Conservation (phyloP, 2,113 vertebrate genomes). For the Sigmodon hispidus region DNA sequence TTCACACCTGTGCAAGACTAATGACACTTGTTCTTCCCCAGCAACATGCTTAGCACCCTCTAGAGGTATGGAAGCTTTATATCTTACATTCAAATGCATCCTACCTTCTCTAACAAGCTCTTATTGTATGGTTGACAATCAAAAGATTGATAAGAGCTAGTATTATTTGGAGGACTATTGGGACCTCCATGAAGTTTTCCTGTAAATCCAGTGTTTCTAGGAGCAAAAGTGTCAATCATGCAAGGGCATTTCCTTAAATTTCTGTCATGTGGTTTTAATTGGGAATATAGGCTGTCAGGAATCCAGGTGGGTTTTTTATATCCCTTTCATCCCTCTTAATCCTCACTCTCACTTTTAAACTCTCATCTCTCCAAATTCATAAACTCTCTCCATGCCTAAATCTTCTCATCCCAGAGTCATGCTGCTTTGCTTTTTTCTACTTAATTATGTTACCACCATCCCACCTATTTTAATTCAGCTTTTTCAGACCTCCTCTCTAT, state of each 20-base stretch:
- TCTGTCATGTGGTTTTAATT: neutral
- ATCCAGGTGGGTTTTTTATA: neutral
- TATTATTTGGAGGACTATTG: neutral
- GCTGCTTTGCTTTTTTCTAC: neutral
- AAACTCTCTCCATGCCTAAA: neutral
- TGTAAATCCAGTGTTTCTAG: neutral
- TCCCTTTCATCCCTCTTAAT: neutral
- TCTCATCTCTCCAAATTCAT: neutral
- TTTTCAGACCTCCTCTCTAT: neutral
- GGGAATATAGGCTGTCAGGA: no score
- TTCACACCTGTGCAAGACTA: no score
- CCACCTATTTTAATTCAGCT: neutral
- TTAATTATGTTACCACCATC: neutral
- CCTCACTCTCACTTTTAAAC: neutral
- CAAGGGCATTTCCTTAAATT: neutral
- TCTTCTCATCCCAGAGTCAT: rapidly evolving
- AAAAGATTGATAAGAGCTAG: neutral
- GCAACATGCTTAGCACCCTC: neutral
- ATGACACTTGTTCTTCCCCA: no score
- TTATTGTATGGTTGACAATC: neutral
- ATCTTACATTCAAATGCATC: neutral
- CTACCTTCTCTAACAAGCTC: neutral
- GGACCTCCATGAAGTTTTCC: neutral
- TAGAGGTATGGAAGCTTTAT: neutral
- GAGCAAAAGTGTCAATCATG: neutral